Evolutionary conservation across 2,797 vertebrate species (phyloP).

Genomic region (Micropoecilia bifurca): DNA sequence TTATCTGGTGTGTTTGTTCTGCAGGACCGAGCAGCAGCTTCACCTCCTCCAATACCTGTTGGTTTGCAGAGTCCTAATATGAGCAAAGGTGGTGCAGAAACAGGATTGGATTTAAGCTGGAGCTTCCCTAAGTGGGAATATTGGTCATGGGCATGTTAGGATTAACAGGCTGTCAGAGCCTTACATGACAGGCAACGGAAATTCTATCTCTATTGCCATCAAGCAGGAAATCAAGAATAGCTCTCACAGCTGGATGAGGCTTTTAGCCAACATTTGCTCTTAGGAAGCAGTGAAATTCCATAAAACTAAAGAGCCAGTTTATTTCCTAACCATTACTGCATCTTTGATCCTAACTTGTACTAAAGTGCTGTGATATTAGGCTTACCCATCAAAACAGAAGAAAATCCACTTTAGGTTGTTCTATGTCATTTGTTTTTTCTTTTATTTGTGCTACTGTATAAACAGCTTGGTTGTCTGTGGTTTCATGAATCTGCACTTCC

Average conservation of each 20-base stretch:
- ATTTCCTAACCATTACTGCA: slow-evolving; percentile 8
- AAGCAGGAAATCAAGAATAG: slow-evolving; percentile 9
- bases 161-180: slow-evolving; percentile 31
- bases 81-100: slow-evolving; percentile 15
- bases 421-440: background rate
- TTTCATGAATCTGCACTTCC: slow-evolving; percentile 28
- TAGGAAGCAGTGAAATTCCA: slow-evolving; percentile 40
- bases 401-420: background rate
- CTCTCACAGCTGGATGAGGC: slow-evolving; percentile 42
- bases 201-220: slow-evolving; percentile 33
- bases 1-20: slow-evolving; percentile 64
- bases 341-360: slow-evolving; percentile 7
- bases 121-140: background rate
- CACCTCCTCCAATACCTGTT: slow-evolving; percentile 5
- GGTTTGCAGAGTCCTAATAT: slow-evolving; percentile 28
- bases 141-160: slow-evolving; percentile 9
- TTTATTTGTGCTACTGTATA: background rate
- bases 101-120: slow-evolving; percentile 9
- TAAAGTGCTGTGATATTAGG: slow-evolving; percentile 3
- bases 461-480: background rate
- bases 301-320: background rate
- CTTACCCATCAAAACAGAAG: background rate
- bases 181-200: slow-evolving; percentile 30
- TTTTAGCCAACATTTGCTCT: slow-evolving; percentile 32
- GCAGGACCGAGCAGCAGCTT: slow-evolving; percentile 41